Base-by-base conservation (phyloP, 2,888 invertebrate species). In the Xanthorhoe spadicearia region DNA sequence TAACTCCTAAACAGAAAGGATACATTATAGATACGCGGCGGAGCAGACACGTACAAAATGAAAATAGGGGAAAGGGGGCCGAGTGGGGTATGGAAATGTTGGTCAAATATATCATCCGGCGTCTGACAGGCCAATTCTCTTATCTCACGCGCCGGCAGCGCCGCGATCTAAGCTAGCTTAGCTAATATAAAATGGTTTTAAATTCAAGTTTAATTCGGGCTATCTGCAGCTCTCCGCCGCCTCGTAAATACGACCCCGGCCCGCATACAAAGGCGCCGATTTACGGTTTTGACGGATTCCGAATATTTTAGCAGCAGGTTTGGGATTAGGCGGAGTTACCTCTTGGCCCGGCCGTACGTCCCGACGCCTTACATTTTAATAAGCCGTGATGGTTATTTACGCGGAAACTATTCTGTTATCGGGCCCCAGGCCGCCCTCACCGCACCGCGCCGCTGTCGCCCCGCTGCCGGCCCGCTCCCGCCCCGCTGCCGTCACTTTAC, bases 101-200 rank as follows among this genome's bases (percentile, higher is more conserved):
- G 96, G 96, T 96, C 96, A 96, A 96, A 96, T 96, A 96, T 96
- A 96, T 96, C 96, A 96, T 96, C 96, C 96, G 93, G 95, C 81
- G 95, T 95, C 95, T 96, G 96, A 96, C 96, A 96, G 96, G 96
- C 96, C 96, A 96, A 96, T 96, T 96, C 96, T 96, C 96, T 96
- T 96, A 96, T 96, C 96, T 95, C 89, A 84, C 88, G 92, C 93
- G 94, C 92, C 92, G 94, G 92, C 93, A 87, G 89, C 91, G 86
- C 86, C 88, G 87, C 90, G 92, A 93, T 93, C 93, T 93, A 92
- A 92, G 90, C 91, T 90, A 90, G 93, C 93, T 92, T 90, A 92
- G 91, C 92, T 93, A 93, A 93, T 93, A 93, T 93, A 93, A 93
- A 93, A 93, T 92, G 93, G 93, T 92, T 93, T 93, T 92, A 93